Evolutionary conservation across 2,797 vertebrate species (phyloP).

Genomic region (Neomorphus geoffroyi): DNA sequence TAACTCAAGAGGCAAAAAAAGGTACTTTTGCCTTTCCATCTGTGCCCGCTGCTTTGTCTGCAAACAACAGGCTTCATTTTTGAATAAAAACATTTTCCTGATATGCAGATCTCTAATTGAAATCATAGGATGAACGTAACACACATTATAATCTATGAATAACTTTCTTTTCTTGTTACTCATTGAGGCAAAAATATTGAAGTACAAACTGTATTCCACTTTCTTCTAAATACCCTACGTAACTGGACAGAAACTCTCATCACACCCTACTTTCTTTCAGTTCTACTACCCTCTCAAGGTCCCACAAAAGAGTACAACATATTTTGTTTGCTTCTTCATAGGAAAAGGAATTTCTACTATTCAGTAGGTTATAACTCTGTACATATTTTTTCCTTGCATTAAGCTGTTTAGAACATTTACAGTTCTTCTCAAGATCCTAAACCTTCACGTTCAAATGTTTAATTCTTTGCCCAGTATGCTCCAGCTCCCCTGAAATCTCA

Average conservation of each 20-base stretch:
- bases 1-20: not conserved
- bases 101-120: not conserved
- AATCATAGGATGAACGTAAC: not conserved
- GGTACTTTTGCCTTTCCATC: not conserved
- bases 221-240: not conserved
- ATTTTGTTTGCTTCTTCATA: not conserved
- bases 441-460: not conserved
- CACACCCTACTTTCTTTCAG: not conserved
- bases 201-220: not conserved
- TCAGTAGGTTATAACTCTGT: not conserved
- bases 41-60: not conserved
- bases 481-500: not conserved
- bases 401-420: not conserved
- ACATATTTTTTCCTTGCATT: not conserved
- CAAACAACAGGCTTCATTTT: not conserved
- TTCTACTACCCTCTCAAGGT: not conserved
- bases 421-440: not conserved
- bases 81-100: slow-evolving; percentile 9
- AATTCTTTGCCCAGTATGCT: not conserved
- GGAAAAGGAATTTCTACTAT: not conserved
- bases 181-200: not conserved
- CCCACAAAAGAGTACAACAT: not conserved
- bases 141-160: not conserved
- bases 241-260: not conserved
- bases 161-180: not conserved